phyloP scores from a whole-genome alignment of 2,888 invertebrate genomes.

The Protonemura montana region DNA sequence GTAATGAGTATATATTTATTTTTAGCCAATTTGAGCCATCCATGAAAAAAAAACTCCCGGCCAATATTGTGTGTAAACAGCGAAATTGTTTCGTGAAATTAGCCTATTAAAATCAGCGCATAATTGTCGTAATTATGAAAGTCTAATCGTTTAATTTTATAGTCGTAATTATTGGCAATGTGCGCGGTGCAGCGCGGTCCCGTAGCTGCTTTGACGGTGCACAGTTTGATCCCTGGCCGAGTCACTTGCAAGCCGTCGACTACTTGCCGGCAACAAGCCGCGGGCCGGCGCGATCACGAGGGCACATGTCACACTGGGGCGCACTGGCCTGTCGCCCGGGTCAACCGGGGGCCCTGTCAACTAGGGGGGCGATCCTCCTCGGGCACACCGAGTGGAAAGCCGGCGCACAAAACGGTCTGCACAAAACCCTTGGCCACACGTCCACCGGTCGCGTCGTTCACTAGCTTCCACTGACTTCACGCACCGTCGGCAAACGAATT shows the following conservation, averaged over 20 bases:
- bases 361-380: background rate
- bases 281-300: background rate
- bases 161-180: background rate
- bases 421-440: background rate
- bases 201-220: background rate
- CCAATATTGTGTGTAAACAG: background rate
- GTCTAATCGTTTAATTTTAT: background rate
- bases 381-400: conserved; percentile 5
- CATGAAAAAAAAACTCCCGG: background rate
- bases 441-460: background rate
- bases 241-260: background rate
- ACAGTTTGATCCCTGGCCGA: background rate
- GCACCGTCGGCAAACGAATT: conserved; percentile 1
- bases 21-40: background rate
- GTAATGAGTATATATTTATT: too few relatives aligned
- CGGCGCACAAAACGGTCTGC: background rate
- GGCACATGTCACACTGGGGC: background rate
- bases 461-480: conserved; percentile 14
- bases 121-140: background rate
- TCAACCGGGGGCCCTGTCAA: background rate
- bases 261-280: background rate
- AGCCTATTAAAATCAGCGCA: background rate
- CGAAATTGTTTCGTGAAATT: background rate
- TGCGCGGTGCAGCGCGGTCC: background rate
- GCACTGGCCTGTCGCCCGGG: background rate